Conservation (phyloP, 1,140 invertebrate species). For the Aradophagus sp. region DNA sequence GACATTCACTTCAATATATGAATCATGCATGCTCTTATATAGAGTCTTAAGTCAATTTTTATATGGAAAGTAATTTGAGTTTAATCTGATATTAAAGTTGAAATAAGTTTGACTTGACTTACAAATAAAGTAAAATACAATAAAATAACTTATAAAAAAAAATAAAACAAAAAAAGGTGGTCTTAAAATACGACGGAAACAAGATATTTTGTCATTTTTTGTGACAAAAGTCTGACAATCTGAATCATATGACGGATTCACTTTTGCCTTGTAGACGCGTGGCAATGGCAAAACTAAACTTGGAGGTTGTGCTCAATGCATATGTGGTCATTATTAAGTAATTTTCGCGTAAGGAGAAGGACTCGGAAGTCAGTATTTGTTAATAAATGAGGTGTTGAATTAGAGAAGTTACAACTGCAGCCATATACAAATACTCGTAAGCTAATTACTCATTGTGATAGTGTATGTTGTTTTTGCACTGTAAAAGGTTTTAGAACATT, state of each 20-base stretch:
- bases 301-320: slow-evolving; percentile 26
- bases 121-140: too few relatives aligned
- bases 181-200: too few relatives aligned
- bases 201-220: slow-evolving; percentile 13
- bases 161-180: too few relatives aligned
- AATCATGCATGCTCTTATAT: too few relatives aligned
- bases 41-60: too few relatives aligned
- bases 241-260: slow-evolving; percentile 15
- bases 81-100: too few relatives aligned
- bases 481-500: slow-evolving; percentile 39
- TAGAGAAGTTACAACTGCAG: slow-evolving; percentile 17
- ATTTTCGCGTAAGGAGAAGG: background rate
- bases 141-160: background rate
- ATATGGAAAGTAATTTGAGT: too few relatives aligned
- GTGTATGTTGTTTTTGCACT: slow-evolving; percentile 42
- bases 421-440: slow-evolving; percentile 50
- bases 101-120: too few relatives aligned
- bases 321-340: background rate
- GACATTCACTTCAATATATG: too few relatives aligned
- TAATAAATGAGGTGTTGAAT: slow-evolving; percentile 8
- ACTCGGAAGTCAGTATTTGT: slow-evolving; percentile 28
- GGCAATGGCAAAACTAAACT: slow-evolving; percentile 29
- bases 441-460: slow-evolving; percentile 51
- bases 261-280: slow-evolving; percentile 29
- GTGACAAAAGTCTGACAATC: slow-evolving; percentile 36